Evolutionary conservation across 2,888 invertebrate species (phyloP).

Genomic region (Kryphioiulus occultus): DNA sequence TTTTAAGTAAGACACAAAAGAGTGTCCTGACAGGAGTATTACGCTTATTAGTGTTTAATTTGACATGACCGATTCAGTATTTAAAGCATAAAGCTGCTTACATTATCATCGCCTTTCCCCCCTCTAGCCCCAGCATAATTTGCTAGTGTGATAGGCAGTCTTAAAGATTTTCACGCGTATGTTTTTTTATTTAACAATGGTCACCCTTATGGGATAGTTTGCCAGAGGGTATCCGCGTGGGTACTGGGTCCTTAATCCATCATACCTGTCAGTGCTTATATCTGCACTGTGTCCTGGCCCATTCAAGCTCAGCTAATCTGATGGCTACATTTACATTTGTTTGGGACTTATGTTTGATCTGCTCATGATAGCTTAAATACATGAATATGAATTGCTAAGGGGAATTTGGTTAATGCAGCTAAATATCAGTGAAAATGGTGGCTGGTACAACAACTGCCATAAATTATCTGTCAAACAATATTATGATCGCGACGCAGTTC

Average conservation of each 20-base stretch:
- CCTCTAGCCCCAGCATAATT: neutral
- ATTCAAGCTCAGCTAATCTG: neutral
- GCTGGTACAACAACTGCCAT: neutral
- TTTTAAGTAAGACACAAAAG: neutral
- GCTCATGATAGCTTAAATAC: conserved; percentile 15
- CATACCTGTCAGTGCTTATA: neutral
- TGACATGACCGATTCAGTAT: conserved; percentile 17
- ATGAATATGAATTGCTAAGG: conserved; percentile 17
- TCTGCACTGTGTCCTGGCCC: neutral
- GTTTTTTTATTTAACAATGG: neutral
- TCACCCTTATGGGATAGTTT: neutral
- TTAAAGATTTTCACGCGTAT: neutral
- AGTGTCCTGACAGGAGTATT: neutral
- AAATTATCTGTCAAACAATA: neutral
- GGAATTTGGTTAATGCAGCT: neutral
- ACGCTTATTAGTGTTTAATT: conserved; percentile 23
- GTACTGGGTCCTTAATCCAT: neutral
- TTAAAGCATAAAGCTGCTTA: neutral
- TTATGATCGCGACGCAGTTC: too few species aligned
- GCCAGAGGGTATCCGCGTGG: neutral
- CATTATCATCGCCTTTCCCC: neutral
- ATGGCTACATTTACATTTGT: neutral
- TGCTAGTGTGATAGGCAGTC: conserved; percentile 9
- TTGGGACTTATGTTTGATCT: conserved; percentile 9
- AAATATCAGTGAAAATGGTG: neutral